A percentile compares a stretch with the other conserved stretches of the same genome.
Evolutionary conservation across 2,113 vertebrate species (phyloP).

Genomic region (Phoenicopterus ruber): DNA sequence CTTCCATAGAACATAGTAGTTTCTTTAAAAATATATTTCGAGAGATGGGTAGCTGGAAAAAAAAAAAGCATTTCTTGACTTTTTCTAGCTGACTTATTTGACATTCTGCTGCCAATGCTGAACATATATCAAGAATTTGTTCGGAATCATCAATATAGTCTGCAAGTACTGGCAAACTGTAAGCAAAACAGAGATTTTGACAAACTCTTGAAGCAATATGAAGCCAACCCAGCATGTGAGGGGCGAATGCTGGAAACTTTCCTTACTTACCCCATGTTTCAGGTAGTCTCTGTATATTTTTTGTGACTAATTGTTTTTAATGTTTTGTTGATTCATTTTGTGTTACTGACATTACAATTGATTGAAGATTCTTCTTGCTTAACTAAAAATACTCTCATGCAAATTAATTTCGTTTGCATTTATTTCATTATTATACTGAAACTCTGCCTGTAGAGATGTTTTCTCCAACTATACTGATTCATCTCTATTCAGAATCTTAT

Average conservation of each 20-base stretch:
- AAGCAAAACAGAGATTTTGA: slow-evolving; percentile 99
- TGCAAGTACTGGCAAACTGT: slow-evolving; percentile 97
- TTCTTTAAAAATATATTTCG: not conserved
- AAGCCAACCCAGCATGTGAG: slow-evolving; percentile 94
- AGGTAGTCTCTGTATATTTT: slow-evolving; percentile 75
- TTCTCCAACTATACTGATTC: not conserved
- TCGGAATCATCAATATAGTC: slow-evolving; percentile 96
- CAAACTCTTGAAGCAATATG: slow-evolving; percentile 97
- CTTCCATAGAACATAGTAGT: not conserved
- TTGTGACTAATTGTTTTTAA: not conserved
- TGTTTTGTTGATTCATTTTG: not conserved
- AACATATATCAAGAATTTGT: slow-evolving; percentile 99
- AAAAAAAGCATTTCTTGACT: slow-evolving; percentile 14
- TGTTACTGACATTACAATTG: not conserved
- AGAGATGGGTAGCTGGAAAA: not conserved
- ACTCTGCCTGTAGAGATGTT: not conserved
- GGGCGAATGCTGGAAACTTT: slow-evolving; percentile 97
- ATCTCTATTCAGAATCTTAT: not conserved
- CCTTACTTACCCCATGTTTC: slow-evolving; percentile 98
- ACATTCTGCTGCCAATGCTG: slow-evolving; percentile 98
- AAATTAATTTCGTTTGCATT: not conserved
- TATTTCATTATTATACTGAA: not conserved
- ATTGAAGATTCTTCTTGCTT: not conserved
- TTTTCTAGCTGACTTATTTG: slow-evolving; percentile 92
- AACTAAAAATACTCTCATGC: not conserved